Evolutionary conservation across 2,797 vertebrate genomes (phyloP).

Genomic region (Hypotaenidia okinawae): DNA sequence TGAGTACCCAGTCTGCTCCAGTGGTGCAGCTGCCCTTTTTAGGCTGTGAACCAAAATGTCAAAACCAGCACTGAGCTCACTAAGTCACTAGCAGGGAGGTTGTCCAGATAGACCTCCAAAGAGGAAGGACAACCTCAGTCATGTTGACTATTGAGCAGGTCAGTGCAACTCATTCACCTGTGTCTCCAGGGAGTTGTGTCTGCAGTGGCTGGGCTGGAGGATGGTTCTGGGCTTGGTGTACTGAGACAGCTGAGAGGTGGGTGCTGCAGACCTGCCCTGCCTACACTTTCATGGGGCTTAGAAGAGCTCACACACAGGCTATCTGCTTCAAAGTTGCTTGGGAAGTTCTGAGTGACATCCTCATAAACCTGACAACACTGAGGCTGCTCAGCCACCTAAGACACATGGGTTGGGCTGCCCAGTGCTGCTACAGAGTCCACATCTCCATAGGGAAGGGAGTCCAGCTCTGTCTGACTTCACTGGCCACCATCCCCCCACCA

Average conservation of each 20-base stretch:
- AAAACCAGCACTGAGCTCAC: background rate
- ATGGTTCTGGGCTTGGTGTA: no score
- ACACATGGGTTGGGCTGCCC: no score
- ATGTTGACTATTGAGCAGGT: background rate
- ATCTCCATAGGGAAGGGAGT: no score
- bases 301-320: background rate
- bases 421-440: no score
- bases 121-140: background rate
- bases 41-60: conserved; percentile 24
- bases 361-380: no score
- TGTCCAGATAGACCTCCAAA: background rate
- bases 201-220: no score
- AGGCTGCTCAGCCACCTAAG: no score
- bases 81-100: accelerated
- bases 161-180: background rate
- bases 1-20: background rate
- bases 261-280: background rate
- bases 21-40: background rate
- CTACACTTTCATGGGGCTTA: accelerated
- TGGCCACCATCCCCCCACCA: no score
- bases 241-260: no score
- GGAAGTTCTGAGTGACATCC: no score
- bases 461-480: no score
- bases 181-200: accelerated
- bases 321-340: background rate